Percentiles rank a stretch among this genome's conserved stretches.
Evolutionary conservation across 92 coral and sea anemone genomes (phyloP).

Genomic region (Virgularia gustaviana): DNA sequence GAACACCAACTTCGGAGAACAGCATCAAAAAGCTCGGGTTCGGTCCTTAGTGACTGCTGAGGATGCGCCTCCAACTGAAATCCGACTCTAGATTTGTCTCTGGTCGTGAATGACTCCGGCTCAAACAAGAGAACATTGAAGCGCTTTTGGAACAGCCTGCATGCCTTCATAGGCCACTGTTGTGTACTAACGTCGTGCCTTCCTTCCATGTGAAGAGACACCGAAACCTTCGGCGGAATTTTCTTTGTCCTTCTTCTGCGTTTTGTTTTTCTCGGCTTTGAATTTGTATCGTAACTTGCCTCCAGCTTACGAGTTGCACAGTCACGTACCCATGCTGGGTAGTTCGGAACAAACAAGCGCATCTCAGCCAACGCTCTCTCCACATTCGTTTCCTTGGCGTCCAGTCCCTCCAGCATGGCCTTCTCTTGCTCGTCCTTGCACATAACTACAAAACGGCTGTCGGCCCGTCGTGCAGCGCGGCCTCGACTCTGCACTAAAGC

Average conservation of each 20-base stretch:
- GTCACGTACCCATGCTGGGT: conserved; percentile 51
- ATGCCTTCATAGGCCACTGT: too few species aligned
- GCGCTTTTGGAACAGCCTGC: too few species aligned
- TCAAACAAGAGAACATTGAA: too few species aligned
- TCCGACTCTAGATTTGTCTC: too few species aligned
- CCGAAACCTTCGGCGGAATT: not conserved
- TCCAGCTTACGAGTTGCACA: conserved; percentile 63
- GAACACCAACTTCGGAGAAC: conserved; percentile 31
- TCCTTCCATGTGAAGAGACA: not conserved
- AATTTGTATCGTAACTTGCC: not conserved
- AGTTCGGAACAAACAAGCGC: not conserved
- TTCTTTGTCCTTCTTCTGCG: not conserved
- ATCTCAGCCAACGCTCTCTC: conserved; percentile 63
- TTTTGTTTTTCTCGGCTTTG: not conserved
- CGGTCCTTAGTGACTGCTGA: conserved; percentile 1
- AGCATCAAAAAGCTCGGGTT: conserved; percentile 18
- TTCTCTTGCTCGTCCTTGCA: conserved; percentile 65
- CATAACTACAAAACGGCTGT: conserved; percentile 75
- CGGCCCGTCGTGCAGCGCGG: conserved; percentile 81
- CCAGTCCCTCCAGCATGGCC: conserved; percentile 47
- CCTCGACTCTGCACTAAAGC: conserved; percentile 91
- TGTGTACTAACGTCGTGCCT: too few species aligned
- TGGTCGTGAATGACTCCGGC: too few species aligned
- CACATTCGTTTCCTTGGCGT: conserved; percentile 67
- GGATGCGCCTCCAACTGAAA: conserved; percentile 4